Conservation (phyloP, 2,113 vertebrate genomes). For the Perca flavescens region DNA sequence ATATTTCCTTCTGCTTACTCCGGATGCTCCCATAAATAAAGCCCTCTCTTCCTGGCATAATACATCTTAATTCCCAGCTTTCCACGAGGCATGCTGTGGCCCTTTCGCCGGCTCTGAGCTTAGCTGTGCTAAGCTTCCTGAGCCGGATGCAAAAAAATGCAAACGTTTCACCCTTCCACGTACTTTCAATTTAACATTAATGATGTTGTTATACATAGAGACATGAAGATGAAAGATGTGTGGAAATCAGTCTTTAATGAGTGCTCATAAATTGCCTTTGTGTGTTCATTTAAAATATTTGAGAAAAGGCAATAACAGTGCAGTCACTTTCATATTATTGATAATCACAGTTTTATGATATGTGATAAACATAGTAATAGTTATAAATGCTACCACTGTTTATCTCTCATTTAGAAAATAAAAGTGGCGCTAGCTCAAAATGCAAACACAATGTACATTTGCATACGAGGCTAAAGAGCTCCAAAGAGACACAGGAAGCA, state of each 20-base stretch:
- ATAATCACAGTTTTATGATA: slow-evolving; percentile 62
- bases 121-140: slow-evolving; percentile 68
- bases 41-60: slow-evolving; percentile 76
- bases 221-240: slow-evolving; percentile 70
- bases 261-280: slow-evolving; percentile 53
- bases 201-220: slow-evolving; percentile 64
- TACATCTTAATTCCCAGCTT: slow-evolving; percentile 79
- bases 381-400: slow-evolving; percentile 45
- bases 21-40: slow-evolving; percentile 80
- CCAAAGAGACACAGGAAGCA: slow-evolving; percentile 34
- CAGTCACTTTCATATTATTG: slow-evolving; percentile 38
- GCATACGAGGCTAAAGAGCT: slow-evolving; percentile 52
- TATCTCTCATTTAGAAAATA: slow-evolving; percentile 42
- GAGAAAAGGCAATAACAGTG: slow-evolving; percentile 33
- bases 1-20: slow-evolving; percentile 77
- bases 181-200: slow-evolving; percentile 69
- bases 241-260: slow-evolving; percentile 60
- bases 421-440: slow-evolving; percentile 37
- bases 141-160: slow-evolving; percentile 72
- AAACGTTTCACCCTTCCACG: slow-evolving; percentile 71
- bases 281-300: slow-evolving; percentile 57
- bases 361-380: slow-evolving; percentile 53
- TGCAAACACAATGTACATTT: slow-evolving; percentile 52
- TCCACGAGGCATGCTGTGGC: slow-evolving; percentile 70
- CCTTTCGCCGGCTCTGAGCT: slow-evolving; percentile 41